Percentiles rank a stretch among this genome's conserved stretches.
Evolutionary conservation across 2,888 invertebrate species (phyloP).

Genomic region (Cantharis lateralis): DNA sequence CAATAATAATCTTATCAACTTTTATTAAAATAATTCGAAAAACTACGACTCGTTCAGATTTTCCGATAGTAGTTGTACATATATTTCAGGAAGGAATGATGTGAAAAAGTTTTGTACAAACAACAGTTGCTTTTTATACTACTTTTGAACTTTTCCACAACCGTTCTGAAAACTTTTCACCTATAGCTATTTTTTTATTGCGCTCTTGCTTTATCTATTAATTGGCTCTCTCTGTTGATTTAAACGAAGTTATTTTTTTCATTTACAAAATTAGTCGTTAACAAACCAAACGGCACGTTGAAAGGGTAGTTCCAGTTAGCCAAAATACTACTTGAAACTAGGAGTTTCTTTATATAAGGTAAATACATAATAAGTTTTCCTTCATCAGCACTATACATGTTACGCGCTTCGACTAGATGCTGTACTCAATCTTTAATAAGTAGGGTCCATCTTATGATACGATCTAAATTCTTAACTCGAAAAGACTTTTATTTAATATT

Average conservation of each 20-base stretch:
- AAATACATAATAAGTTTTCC: not conserved
- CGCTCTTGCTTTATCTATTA: not conserved
- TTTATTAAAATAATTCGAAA: not conserved
- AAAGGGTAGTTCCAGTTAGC: not conserved
- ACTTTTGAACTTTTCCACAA: not conserved
- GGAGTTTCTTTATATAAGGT: not conserved
- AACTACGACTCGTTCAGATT: not conserved
- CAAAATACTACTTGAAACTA: not conserved
- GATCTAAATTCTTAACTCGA: not conserved
- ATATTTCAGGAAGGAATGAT: not conserved
- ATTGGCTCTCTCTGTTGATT: not conserved
- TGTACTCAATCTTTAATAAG: not conserved
- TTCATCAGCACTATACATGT: not conserved
- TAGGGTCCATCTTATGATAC: not conserved
- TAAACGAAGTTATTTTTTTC: not conserved
- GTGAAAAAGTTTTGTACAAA: not conserved
- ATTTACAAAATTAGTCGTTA: not conserved
- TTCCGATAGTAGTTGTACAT: not conserved
- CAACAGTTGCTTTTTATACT: not conserved
- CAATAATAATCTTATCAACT: not conserved
- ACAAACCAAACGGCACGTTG: not conserved
- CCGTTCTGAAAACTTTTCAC: not conserved
- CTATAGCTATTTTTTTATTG: not conserved
- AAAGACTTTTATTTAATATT: not conserved
- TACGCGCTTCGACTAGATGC: not conserved